Conservation (phyloP, 2,888 invertebrate species). For the Eupithecia vulgata region DNA sequence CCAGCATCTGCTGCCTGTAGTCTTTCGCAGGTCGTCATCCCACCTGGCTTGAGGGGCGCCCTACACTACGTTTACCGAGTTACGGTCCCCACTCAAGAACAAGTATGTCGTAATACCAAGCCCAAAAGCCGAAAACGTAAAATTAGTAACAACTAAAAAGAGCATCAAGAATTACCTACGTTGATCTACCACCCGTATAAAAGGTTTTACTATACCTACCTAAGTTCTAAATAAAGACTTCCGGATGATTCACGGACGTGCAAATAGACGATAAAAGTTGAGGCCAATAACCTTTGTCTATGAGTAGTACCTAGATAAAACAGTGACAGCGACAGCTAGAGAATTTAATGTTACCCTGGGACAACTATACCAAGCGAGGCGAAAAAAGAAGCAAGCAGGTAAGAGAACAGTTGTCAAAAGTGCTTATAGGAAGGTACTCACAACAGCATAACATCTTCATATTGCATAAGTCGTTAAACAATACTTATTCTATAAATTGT, state of each 20-base stretch:
- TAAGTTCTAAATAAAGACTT: constrained; percentile 21
- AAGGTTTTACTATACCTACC: not conserved
- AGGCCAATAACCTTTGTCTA: constrained; percentile 26
- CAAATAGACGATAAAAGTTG: constrained; percentile 23
- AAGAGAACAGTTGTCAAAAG: too few species aligned
- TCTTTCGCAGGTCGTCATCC: too few species aligned
- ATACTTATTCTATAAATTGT: not conserved
- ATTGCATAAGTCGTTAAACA: not conserved
- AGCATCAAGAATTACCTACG: not conserved
- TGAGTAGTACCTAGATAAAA: not conserved
- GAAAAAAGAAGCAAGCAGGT: not conserved
- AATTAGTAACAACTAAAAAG: not conserved
- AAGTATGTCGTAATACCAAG: not conserved
- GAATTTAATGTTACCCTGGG: not conserved
- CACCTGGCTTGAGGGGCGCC: too few species aligned
- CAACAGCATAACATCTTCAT: not conserved
- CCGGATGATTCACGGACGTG: constrained; percentile 34
- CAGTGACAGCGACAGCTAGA: not conserved
- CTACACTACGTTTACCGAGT: too few species aligned
- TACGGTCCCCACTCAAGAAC: too few species aligned
- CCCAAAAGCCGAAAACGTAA: not conserved
- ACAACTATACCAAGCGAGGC: not conserved
- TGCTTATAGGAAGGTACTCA: not conserved
- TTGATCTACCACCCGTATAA: constrained; percentile 7
- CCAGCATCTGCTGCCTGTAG: too few species aligned